Percentiles rank a stretch among this genome's conserved stretches.
phyloP scores from a whole-genome alignment of 2,113 vertebrate species.

The Podarcis raffonei region DNA sequence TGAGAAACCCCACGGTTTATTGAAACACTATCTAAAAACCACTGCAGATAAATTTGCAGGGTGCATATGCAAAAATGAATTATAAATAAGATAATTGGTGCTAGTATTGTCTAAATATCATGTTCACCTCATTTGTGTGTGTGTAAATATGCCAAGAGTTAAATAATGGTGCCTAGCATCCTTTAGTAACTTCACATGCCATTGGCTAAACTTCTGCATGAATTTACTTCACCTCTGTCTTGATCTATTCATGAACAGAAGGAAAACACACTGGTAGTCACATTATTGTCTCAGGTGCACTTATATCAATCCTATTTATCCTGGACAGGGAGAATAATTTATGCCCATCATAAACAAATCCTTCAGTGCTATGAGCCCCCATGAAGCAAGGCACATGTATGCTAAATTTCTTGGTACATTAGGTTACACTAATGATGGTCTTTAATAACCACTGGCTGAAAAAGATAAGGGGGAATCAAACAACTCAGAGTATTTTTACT shows the following conservation, averaged over 20 bases:
- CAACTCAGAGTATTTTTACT: not conserved
- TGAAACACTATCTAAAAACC: not conserved
- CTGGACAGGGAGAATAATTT: conserved; percentile 2
- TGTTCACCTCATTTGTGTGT: not conserved
- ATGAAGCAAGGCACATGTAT: not conserved
- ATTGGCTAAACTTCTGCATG: not conserved
- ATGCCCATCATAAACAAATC: conserved; percentile 6
- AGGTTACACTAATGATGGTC: not conserved
- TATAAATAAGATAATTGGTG: not conserved
- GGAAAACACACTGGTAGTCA: not conserved
- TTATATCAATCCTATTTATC: not conserved
- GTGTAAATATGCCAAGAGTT: not conserved
- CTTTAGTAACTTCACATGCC: not conserved
- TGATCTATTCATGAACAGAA: not conserved
- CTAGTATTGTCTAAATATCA: not conserved
- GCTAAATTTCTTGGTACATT: conserved; percentile 1
- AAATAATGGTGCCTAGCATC: not conserved
- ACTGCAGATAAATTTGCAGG: not conserved
- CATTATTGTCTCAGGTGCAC: not conserved
- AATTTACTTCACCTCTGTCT: not conserved
- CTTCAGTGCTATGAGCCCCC: not conserved
- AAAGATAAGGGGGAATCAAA: not conserved
- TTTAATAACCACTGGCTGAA: conserved; percentile 18
- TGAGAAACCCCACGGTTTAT: not conserved
- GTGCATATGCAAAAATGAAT: not conserved